Base-by-base conservation (phyloP, 2,888 invertebrate species). In the Tanypteryx hageni region DNA sequence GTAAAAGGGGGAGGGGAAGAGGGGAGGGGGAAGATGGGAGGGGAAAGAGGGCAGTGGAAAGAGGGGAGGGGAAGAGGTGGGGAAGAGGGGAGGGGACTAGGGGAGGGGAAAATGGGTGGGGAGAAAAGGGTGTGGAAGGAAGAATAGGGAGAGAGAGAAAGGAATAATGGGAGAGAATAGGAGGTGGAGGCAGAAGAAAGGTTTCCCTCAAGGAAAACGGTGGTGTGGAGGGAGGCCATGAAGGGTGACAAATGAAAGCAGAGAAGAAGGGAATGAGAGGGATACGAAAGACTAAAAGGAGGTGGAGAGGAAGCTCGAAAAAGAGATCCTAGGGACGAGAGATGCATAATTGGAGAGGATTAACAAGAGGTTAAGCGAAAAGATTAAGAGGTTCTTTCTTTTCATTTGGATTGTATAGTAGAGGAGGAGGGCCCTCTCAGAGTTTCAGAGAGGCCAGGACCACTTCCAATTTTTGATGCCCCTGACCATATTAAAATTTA, bases 321-420 rank as follows among this genome's bases (percentile, higher is more conserved):
- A 44, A 44, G 44, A 44, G 44, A 44, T 5, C 44, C 44, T 44
- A 44, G 22, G n/a, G 22, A 76, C 22, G 76, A 27, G 76, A 27
- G 9, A 76, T n/a, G 27, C 76, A 27, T 76, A 76, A 76, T n/a
- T n/a, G 76, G 22, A 27, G 76, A 76, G 76, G 27, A 76, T 76
- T 76, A 76, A 76, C 76, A 10, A 76, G 76, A n/a, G 76, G 76
- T 76, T 76, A 76, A 76, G 22, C 76, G 76, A 76, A 76, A 76
- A 76, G 76, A 76, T 44, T 44, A 44, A 44, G 44, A 1, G 44
- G 44, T 76, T 64, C 7, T 64, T 64, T 64, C 64, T n/a, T 64
- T n/a, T 64, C 16, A 14, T 14, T 64, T 22, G 3, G 9, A 76
- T n/a, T 44, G 44, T 44, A 44, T 1, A 44, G 44, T 44, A 5